These are phyloP conservation scores for Temnothorax ravouxi DNA, from an alignment of 2,888 invertebrate species.

Conservation along the genomic window DNA sequence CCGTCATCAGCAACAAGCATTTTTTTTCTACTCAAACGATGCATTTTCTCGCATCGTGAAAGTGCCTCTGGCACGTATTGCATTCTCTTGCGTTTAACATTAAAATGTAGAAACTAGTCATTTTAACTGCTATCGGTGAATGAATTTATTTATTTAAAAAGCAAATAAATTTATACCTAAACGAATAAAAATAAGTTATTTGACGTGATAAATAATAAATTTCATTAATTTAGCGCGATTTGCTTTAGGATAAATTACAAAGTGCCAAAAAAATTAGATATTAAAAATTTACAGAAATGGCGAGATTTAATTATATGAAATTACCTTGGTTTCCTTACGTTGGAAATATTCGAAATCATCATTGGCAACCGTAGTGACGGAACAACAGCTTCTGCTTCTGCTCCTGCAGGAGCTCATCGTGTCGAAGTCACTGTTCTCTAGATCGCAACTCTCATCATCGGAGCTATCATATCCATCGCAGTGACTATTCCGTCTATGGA, in stretches of 20 bases:
- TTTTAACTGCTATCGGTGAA: background rate
- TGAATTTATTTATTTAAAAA: background rate
- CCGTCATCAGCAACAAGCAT: conserved; percentile 26
- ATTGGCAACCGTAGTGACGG: conserved; percentile 89
- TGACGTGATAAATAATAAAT: background rate
- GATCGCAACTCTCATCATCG: conserved; percentile 84
- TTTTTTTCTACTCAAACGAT: conserved; percentile 25
- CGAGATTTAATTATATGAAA: conserved; percentile 6
- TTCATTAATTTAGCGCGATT: background rate
- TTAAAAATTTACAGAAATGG: background rate
- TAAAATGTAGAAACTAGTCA: background rate
- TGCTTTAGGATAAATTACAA: background rate
- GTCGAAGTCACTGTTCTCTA: conserved; percentile 83
- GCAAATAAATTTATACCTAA: background rate
- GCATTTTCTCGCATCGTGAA: conserved; percentile 45
- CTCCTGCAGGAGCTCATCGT: conserved; percentile 86
- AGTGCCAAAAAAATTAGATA: background rate
- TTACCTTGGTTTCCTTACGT: conserved; percentile 84
- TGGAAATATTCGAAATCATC: conserved; percentile 90
- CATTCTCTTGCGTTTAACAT: conserved; percentile 26
- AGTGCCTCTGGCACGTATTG: conserved; percentile 20
- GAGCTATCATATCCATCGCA: conserved; percentile 82
- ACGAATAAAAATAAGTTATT: background rate
- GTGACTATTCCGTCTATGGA: conserved; percentile 68
- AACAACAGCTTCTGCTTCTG: conserved; percentile 87